phyloP scores from a whole-genome alignment of 2,797 vertebrate species.

The Myiothlypis coronata region DNA sequence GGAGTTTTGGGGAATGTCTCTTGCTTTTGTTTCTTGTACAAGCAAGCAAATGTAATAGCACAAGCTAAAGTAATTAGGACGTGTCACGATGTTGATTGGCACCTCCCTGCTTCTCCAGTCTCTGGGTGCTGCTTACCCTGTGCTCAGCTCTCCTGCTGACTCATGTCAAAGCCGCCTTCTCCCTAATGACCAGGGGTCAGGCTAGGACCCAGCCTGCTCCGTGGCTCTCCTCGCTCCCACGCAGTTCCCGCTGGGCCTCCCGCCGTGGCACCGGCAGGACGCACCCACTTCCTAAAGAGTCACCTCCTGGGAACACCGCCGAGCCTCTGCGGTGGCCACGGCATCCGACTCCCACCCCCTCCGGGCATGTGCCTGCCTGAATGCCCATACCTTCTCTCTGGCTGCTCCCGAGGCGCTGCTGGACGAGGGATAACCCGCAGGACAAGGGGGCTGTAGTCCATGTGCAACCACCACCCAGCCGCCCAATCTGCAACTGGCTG shows the following conservation, averaged over 20 bases:
- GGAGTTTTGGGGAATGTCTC: conserved; percentile 12
- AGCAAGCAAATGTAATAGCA: neutral
- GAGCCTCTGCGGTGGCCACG: neutral
- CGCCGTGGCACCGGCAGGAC: neutral
- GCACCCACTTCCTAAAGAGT: conserved; percentile 63
- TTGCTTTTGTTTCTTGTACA: neutral
- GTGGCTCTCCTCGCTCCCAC: neutral
- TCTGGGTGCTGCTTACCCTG: neutral
- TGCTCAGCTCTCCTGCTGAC: neutral
- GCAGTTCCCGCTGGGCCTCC: conserved; percentile 23
- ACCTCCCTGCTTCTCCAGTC: neutral
- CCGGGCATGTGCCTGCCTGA: neutral
- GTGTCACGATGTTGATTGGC: neutral
- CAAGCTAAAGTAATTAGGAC: neutral
- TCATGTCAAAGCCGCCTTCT: conserved; percentile 9
- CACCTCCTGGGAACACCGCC: conserved; percentile 24
- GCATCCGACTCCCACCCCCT: neutral
- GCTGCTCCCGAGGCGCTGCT: neutral
- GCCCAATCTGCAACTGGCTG: neutral
- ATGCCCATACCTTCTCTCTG: neutral
- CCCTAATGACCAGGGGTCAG: neutral
- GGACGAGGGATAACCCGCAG: neutral
- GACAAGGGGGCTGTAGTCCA: neutral
- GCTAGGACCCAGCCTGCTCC: neutral
- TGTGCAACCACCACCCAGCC: neutral